A percentile compares a stretch with the other conserved stretches of the same genome.
These are phyloP conservation scores for Coreoperca whiteheadi DNA, from an alignment of 2,113 vertebrate genomes.

Conservation along the genomic window DNA sequence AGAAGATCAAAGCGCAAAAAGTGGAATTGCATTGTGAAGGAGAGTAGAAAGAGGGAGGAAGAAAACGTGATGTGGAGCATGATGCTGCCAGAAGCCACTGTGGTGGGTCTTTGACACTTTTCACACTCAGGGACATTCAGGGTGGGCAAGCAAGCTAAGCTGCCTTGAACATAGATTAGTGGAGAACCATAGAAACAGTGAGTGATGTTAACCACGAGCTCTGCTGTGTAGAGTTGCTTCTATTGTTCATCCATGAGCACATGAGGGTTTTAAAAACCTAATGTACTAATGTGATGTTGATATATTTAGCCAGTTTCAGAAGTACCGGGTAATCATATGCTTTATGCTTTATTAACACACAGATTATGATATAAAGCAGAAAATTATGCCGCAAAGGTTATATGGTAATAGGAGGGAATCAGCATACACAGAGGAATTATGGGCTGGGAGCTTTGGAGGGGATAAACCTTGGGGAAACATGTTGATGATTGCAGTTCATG, in stretches of 20 bases:
- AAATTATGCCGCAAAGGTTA: conserved; percentile 21
- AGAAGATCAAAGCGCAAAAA: conserved; percentile 55
- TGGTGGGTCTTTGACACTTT: conserved; percentile 49
- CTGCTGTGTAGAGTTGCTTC: background rate
- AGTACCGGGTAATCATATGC: conserved; percentile 14
- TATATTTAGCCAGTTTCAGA: conserved; percentile 49
- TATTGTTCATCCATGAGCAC: background rate
- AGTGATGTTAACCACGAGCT: conserved; percentile 33
- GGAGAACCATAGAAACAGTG: conserved; percentile 18
- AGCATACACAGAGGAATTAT: conserved; percentile 25
- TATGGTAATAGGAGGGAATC: conserved; percentile 16
- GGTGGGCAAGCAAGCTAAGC: conserved; percentile 44
- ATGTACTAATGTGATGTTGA: conserved; percentile 34
- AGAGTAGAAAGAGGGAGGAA: conserved; percentile 13
- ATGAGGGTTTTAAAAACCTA: conserved; percentile 26
- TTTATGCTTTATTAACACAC: conserved; percentile 46
- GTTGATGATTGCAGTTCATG: conserved; percentile 38
- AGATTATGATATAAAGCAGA: conserved; percentile 34
- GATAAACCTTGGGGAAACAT: conserved; percentile 51
- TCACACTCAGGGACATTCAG: conserved; percentile 50
- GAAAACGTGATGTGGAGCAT: conserved; percentile 15
- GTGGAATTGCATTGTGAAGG: conserved; percentile 28
- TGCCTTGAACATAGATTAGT: conserved; percentile 63
- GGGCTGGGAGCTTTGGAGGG: conserved; percentile 5
- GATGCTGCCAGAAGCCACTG: conserved; percentile 40